Conservation (phyloP, 2,797 vertebrate genomes). For the Dallia pectoralis region DNA sequence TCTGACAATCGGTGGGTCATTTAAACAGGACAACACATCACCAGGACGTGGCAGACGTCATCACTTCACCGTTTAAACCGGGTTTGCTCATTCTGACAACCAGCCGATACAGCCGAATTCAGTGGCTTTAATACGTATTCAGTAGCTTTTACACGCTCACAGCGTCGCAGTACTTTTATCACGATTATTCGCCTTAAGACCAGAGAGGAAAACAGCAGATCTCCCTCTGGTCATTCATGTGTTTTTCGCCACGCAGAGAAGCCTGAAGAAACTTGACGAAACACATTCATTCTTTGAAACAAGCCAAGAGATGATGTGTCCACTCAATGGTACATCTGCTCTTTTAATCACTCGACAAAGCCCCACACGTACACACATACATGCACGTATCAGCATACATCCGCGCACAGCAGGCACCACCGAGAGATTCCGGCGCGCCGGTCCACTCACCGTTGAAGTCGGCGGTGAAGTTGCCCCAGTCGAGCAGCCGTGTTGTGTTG, state of each 20-base stretch:
- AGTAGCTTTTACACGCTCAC: background rate
- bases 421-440: background rate
- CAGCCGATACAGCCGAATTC: background rate
- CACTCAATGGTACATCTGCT: background rate
- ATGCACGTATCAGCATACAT: too few species aligned
- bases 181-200: background rate
- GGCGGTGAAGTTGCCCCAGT: conserved; percentile 76
- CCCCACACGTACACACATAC: background rate
- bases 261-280: background rate
- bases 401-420: background rate
- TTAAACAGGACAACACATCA: too few species aligned
- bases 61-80: too few species aligned
- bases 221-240: too few species aligned
- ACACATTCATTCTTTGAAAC: background rate
- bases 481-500: conserved; percentile 78
- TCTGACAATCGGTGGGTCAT: too few species aligned
- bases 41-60: too few species aligned
- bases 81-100: too few species aligned
- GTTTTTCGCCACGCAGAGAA: background rate
- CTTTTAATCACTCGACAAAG: background rate
- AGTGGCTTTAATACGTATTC: background rate
- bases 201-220: background rate
- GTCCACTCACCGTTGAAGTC: conserved; percentile 81
- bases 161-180: background rate
- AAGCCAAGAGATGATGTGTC: background rate